These are phyloP conservation scores for Pristionchus mayeri DNA, from an alignment of 2,888 invertebrate genomes.

Conservation along the genomic window DNA sequence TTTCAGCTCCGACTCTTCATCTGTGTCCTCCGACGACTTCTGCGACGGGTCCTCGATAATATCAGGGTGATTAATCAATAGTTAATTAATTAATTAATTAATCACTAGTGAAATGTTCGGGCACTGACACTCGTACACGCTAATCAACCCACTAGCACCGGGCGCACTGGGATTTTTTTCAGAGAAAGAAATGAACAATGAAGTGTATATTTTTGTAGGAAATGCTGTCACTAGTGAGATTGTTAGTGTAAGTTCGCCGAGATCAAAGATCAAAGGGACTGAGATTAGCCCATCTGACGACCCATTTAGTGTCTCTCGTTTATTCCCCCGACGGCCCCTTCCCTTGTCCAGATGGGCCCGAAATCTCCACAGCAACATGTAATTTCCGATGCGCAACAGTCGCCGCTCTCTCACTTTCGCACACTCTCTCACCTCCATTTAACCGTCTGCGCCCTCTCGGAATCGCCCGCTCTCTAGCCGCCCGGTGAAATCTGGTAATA, in stretches of 20 bases:
- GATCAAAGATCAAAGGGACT: background rate
- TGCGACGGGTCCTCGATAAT: background rate
- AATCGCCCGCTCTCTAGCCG: background rate
- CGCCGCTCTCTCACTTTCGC: background rate
- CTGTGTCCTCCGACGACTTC: constrained; percentile 10
- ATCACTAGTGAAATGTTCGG: background rate
- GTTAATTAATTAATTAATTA: background rate
- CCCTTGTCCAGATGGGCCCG: background rate
- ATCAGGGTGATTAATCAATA: constrained; percentile 33
- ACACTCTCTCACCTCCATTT: constrained; percentile 1
- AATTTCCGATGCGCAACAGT: constrained; percentile 44
- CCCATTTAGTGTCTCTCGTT: background rate
- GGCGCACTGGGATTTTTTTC: constrained; percentile 30
- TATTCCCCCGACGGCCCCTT: background rate
- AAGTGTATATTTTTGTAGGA: no score
- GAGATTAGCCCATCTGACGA: background rate
- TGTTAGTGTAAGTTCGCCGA: background rate
- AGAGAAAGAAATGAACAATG: no score
- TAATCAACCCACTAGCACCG: constrained; percentile 31
- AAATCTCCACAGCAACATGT: constrained; percentile 36
- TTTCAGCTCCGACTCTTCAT: constrained; percentile 5
- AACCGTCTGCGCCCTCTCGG: constrained; percentile 17
- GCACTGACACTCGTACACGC: background rate
- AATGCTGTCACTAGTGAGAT: no score
- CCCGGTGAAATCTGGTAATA: constrained; percentile 20